phyloP scores from a whole-genome alignment of 2,113 vertebrate species.

The Phrynocephalus versicolor region DNA sequence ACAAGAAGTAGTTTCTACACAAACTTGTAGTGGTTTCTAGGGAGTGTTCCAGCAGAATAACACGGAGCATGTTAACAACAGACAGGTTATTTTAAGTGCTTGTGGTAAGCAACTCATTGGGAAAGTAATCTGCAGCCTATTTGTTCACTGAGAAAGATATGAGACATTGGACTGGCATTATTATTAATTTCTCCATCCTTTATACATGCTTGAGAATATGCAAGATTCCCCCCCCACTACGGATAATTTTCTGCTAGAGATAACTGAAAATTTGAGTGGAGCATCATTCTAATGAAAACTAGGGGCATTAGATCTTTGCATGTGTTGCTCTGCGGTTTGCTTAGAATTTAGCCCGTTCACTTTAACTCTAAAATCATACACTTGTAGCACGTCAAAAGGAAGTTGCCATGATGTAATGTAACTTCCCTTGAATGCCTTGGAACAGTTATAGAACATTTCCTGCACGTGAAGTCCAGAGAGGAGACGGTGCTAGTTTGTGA shows the following conservation, averaged over 20 bases:
- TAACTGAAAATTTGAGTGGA: background rate
- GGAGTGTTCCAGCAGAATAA: too few species aligned
- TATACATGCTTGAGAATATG: background rate
- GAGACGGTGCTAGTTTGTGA: background rate
- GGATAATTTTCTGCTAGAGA: background rate
- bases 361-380: background rate
- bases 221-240: too few species aligned
- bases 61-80: too few species aligned
- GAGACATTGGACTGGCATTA: background rate
- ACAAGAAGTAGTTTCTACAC: too few species aligned
- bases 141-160: too few species aligned
- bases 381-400: background rate
- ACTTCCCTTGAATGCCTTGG: background rate
- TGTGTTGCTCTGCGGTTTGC: background rate
- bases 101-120: too few species aligned
- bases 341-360: background rate
- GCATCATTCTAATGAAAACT: background rate
- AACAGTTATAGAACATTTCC: background rate
- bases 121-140: too few species aligned
- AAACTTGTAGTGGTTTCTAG: too few species aligned
- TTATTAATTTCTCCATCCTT: background rate
- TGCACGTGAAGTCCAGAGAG: background rate
- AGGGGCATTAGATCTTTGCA: background rate
- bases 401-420: background rate
- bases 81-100: too few species aligned